Conservation (phyloP, 2,888 invertebrate species). For the Lasioglossum leucozonium region DNA sequence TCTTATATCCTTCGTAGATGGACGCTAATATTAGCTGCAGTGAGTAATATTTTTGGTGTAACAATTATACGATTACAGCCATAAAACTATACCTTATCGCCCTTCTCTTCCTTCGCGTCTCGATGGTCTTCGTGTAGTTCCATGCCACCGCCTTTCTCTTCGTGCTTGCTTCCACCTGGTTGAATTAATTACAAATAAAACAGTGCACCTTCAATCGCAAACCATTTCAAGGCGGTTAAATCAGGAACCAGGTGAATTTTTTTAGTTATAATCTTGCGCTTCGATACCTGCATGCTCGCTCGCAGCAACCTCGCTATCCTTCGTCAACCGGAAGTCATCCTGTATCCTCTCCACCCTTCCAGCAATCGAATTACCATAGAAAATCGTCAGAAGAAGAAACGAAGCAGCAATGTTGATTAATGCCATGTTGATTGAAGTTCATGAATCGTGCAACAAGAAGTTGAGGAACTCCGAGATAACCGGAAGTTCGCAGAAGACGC, state of each 20-base stretch:
- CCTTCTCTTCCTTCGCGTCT: conserved; percentile 68
- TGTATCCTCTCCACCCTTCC: conserved; percentile 70
- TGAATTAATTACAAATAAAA: conserved; percentile 60
- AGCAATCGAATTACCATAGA: conserved; percentile 27
- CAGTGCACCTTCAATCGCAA: not conserved
- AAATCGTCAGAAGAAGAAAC: conserved; percentile 11
- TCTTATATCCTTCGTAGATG: not conserved
- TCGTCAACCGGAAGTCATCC: conserved; percentile 67
- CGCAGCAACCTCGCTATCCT: conserved; percentile 74
- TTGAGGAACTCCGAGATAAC: not conserved
- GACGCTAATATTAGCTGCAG: not conserved
- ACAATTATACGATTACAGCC: not conserved
- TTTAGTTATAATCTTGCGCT: too few species aligned
- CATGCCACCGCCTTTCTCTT: conserved; percentile 70
- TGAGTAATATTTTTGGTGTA: not conserved
- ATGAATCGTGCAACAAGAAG: not conserved
- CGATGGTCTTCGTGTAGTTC: conserved; percentile 73
- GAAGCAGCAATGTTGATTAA: not conserved
- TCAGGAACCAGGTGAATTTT: not conserved
- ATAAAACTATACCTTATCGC: conserved; percentile 73
- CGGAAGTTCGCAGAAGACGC: not conserved
- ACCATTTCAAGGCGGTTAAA: not conserved
- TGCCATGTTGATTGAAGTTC: conserved; percentile 7
- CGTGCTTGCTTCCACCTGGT: conserved; percentile 64
- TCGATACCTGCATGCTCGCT: conserved; percentile 55